Conservation (phyloP, 2,113 vertebrate species). For the Prunella himalayana region DNA sequence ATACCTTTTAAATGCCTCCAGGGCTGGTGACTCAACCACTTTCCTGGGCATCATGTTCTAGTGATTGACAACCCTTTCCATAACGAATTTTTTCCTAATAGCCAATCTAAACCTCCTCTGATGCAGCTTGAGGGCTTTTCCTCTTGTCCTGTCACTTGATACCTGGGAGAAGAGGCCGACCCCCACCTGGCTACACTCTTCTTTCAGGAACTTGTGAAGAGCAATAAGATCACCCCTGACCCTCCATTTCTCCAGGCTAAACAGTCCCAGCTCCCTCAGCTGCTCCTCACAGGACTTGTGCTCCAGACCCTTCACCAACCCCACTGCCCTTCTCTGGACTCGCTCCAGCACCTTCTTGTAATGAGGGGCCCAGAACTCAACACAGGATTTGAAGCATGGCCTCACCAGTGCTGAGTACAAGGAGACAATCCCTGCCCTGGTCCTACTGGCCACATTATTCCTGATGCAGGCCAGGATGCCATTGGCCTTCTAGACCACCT, state of each 20-base stretch:
- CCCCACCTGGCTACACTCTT: neutral
- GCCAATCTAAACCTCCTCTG: neutral
- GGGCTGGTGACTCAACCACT: neutral
- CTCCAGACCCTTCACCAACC: neutral
- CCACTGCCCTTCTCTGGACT: neutral
- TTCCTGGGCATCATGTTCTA: neutral
- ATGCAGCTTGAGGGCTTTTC: neutral
- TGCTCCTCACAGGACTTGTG: neutral
- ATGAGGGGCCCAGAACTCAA: neutral
- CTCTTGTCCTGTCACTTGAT: neutral
- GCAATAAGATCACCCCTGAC: neutral
- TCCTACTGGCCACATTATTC: neutral
- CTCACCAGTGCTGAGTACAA: neutral
- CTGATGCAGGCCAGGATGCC: no score
- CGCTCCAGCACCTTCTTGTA: neutral
- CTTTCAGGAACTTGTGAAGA: neutral
- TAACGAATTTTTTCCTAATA: neutral
- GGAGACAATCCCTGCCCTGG: neutral
- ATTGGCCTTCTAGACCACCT: neutral
- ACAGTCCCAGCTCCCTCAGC: neutral
- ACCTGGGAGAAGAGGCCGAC: accelerated
- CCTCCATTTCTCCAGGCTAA: neutral
- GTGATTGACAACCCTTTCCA: neutral
- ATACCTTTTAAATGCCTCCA: neutral
- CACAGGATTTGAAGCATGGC: neutral